These are phyloP conservation scores for Tor tambroides DNA, from an alignment of 2,113 vertebrate genomes.

Conservation along the genomic window DNA sequence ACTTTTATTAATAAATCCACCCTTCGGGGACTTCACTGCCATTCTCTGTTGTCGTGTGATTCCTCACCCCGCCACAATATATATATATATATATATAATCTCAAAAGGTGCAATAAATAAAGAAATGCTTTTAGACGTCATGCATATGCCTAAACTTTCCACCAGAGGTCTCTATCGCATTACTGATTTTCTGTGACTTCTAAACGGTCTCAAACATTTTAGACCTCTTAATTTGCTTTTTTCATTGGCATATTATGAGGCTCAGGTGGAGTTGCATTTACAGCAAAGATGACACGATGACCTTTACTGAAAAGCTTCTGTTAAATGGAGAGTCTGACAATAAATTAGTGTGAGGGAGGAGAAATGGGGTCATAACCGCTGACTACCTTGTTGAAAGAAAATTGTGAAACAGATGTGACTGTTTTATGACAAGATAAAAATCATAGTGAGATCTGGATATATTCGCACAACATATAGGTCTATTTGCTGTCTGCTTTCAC, in stretches of 20 bases:
- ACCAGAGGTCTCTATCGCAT: slow-evolving; percentile 11
- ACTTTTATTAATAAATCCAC: too few species aligned
- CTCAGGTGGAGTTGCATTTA: slow-evolving; percentile 49
- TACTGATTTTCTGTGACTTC: background rate
- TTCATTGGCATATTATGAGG: background rate
- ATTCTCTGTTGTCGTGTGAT: too few species aligned
- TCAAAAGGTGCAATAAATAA: background rate
- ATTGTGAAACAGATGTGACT: slow-evolving; percentile 12
- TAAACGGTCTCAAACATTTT: background rate
- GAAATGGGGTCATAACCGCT: slow-evolving; percentile 10
- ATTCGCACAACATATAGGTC: background rate
- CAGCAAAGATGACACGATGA: slow-evolving; percentile 22
- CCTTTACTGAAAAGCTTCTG: slow-evolving; percentile 39
- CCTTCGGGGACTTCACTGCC: too few species aligned
- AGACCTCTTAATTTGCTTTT: background rate
- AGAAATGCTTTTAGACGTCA: background rate
- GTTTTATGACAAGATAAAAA: slow-evolving; percentile 10
- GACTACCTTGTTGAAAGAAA: slow-evolving; percentile 28
- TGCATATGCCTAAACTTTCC: background rate
- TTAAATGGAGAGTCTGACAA: slow-evolving; percentile 13
- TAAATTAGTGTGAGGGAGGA: slow-evolving; percentile 29
- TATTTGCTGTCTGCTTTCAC: background rate
- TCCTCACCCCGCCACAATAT: too few species aligned
- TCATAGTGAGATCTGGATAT: background rate
- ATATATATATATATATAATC: background rate